These are phyloP conservation scores for Phasia obesa DNA, from an alignment of 2,888 invertebrate genomes.

Conservation along the genomic window DNA sequence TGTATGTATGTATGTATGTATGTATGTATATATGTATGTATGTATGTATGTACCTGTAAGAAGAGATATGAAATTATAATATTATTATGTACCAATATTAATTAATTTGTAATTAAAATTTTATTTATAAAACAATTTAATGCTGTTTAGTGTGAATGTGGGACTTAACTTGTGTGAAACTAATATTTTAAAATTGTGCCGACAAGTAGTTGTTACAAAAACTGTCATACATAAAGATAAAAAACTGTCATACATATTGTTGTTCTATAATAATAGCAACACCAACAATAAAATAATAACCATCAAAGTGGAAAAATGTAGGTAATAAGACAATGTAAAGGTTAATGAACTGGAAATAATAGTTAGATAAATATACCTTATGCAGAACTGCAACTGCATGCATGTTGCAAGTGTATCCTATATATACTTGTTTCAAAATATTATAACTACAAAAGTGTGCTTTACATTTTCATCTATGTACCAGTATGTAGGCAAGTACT, in stretches of 20 bases:
- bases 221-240: constrained; percentile 5
- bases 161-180: not conserved
- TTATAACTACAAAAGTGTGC: constrained; percentile 3
- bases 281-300: constrained; percentile 52
- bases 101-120: not conserved
- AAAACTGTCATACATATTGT: not conserved
- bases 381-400: not conserved
- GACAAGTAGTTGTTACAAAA: constrained; percentile 51
- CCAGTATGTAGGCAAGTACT: not conserved
- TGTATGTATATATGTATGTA: too few relatives aligned
- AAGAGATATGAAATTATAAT: constrained; percentile 8
- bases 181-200: constrained; percentile 39
- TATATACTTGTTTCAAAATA: not conserved
- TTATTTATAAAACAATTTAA: constrained; percentile 38
- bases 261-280: constrained; percentile 38
- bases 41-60: constrained; percentile 40
- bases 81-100: not conserved
- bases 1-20: too few relatives aligned
- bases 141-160: not conserved
- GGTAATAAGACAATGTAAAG: constrained; percentile 58
- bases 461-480: constrained; percentile 8
- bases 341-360: constrained; percentile 69
- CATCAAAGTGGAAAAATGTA: constrained; percentile 65
- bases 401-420: not conserved
- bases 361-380: constrained; percentile 60